Conservation (phyloP, 2,888 invertebrate genomes). For the Drosophila borealis region DNA sequence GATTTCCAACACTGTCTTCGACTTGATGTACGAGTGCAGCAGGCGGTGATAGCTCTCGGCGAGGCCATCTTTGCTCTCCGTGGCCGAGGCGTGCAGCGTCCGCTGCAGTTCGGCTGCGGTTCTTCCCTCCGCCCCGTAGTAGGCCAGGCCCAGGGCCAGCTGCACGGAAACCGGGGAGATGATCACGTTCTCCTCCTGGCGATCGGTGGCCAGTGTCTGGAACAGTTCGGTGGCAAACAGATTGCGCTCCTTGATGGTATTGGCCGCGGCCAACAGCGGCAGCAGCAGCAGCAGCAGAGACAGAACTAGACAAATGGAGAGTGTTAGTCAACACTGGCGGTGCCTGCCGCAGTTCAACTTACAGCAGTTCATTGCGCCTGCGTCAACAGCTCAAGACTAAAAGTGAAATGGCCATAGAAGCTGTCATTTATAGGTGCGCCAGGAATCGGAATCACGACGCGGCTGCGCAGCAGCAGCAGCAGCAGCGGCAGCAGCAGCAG, state of each 20-base stretch:
- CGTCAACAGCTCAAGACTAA: conserved; percentile 73
- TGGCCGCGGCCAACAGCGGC: conserved; percentile 44
- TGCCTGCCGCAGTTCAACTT: conserved; percentile 24
- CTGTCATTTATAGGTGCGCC: conserved; percentile 72
- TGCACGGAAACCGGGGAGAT: conserved; percentile 81
- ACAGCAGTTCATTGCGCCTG: conserved; percentile 68
- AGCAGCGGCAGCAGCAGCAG: conserved; percentile 22
- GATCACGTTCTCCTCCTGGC: conserved; percentile 79
- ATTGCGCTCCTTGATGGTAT: conserved; percentile 78
- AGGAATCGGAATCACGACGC: conserved; percentile 28
- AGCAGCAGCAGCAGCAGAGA: conserved; percentile 35
- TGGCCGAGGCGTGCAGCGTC: conserved; percentile 77
- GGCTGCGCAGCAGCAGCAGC: conserved; percentile 19
- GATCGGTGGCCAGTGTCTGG: conserved; percentile 79
- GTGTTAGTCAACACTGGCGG: conserved; percentile 2
- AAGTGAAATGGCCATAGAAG: conserved; percentile 65
- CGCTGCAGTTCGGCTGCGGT: conserved; percentile 77
- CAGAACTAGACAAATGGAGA: conserved; percentile 16
- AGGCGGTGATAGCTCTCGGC: conserved; percentile 79
- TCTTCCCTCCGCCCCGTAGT: conserved; percentile 77
- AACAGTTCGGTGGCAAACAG: conserved; percentile 81
- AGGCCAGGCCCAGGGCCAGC: conserved; percentile 77
- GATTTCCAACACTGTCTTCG: conserved; percentile 85
- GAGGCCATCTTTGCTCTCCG: conserved; percentile 78
- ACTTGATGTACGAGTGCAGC: conserved; percentile 81